Conservation (phyloP, 2,797 vertebrate genomes). For the Hydrolagus colliei region DNA sequence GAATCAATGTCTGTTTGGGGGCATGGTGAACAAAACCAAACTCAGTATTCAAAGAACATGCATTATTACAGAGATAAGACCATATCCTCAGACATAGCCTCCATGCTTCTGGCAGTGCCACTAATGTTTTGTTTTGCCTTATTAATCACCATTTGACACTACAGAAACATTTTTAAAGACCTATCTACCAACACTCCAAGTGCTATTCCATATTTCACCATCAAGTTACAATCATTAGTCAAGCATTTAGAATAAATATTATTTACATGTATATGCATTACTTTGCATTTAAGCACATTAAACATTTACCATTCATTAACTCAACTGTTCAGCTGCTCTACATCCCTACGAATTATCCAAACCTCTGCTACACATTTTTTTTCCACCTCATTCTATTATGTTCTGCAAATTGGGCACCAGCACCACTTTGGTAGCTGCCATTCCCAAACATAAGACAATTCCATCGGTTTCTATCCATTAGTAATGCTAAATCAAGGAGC, state of each 20-base stretch:
- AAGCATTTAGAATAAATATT: no score
- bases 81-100: neutral
- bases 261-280: neutral
- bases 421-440: neutral
- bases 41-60: neutral
- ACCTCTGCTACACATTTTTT: neutral
- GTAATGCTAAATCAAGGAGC: no score
- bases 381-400: neutral
- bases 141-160: constrained; percentile 1
- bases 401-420: no score
- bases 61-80: neutral
- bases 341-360: neutral
- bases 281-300: neutral
- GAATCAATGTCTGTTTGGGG: constrained; percentile 25
- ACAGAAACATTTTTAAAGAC: neutral
- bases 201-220: no score
- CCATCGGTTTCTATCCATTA: neutral
- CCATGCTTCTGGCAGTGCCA: neutral
- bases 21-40: constrained; percentile 10
- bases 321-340: neutral
- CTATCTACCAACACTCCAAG: neutral
- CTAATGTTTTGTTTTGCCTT: neutral
- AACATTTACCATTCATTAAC: neutral
- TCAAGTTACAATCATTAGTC: neutral
- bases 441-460: neutral